Percentiles rank a stretch among this genome's conserved stretches.
Evolutionary conservation across 2,113 vertebrate genomes (phyloP).

Genomic region (Morphnarchus princeps): DNA sequence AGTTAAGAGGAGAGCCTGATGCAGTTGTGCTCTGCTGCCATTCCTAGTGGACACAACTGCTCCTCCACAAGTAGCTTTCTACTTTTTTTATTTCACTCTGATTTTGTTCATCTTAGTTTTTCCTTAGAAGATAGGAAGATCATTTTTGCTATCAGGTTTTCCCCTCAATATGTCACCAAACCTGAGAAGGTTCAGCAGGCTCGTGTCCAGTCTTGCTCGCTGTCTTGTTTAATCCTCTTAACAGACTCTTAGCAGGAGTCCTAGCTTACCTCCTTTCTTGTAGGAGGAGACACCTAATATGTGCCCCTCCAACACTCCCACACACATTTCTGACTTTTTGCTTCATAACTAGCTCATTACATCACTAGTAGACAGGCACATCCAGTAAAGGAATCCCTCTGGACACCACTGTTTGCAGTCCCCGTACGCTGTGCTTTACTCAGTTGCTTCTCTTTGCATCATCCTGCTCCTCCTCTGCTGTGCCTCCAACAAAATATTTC

Average conservation of each 20-base stretch:
- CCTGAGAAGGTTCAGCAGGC: neutral
- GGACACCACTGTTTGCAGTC: neutral
- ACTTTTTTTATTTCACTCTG: neutral
- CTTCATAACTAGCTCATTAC: neutral
- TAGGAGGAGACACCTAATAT: neutral
- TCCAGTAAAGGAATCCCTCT: conserved; percentile 1
- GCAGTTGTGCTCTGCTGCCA: neutral
- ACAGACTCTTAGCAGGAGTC: neutral
- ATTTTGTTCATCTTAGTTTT: neutral
- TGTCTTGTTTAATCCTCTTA: neutral
- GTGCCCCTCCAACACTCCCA: neutral
- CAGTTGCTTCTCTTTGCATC: neutral
- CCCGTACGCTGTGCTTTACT: neutral
- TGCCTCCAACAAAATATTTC: conserved; percentile 1
- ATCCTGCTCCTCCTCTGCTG: conserved; percentile 12
- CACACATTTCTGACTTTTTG: neutral
- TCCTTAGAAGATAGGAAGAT: neutral
- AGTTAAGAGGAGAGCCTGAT: neutral
- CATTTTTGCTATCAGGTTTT: neutral
- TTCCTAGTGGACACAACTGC: rapidly evolving
- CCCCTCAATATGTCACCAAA: neutral
- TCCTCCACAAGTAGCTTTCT: neutral
- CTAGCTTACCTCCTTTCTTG: neutral
- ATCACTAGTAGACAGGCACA: neutral
- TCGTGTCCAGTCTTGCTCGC: neutral